Evolutionary conservation across 1,140 invertebrate genomes (phyloP), one percentile per base, ranked within the genome.

Genomic region (Pseudomyrmex flavicornis): DNA sequence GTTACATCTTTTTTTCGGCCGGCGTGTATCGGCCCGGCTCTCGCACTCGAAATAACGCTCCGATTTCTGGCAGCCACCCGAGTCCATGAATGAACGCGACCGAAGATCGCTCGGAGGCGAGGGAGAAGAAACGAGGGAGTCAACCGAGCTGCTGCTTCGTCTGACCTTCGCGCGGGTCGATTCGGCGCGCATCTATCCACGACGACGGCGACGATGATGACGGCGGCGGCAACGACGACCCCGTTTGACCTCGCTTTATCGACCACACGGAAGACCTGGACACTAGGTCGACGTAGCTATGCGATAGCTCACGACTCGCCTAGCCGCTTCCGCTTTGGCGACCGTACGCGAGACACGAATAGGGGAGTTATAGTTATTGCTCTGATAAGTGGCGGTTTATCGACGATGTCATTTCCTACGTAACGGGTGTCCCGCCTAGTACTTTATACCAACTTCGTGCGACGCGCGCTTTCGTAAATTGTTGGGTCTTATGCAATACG

Each of bases 161-260:
- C 56, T 76, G 87, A 88, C 83, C 87, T 83, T 88, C 84, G 83
- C 59, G 17, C 26, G 65, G 63, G 59, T 88, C 87, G 84, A 86
- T 86, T 88, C 70, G 65, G 65, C 35, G 74, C 48, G 76, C 54
- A 61, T 59, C 76, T 72, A 80, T 70, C 61, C 48, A 66, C 26
- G 15, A 17, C 73, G 52, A 22, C 20, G 20, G 50, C 56, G 68
- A 44, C 80, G 58, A 74, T 54, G 76, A 85, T 35, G 20, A 56
- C 68, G 44, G 52, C 62, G 17, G 20, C 66, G 22, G 35, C 61
- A 22, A 20, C 76, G 56, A 73, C 74, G 87, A 89, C 84, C 86
- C 76, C 75, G 59, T 80, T 88, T 77, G 80, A 82, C 82, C 77
- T 74, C 62, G 54, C 88, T 84, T 77, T 73, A 82, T 89, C 87